These are phyloP conservation scores for Anthophora plumipes DNA, from an alignment of 2,888 invertebrate species.

Conservation along the genomic window DNA sequence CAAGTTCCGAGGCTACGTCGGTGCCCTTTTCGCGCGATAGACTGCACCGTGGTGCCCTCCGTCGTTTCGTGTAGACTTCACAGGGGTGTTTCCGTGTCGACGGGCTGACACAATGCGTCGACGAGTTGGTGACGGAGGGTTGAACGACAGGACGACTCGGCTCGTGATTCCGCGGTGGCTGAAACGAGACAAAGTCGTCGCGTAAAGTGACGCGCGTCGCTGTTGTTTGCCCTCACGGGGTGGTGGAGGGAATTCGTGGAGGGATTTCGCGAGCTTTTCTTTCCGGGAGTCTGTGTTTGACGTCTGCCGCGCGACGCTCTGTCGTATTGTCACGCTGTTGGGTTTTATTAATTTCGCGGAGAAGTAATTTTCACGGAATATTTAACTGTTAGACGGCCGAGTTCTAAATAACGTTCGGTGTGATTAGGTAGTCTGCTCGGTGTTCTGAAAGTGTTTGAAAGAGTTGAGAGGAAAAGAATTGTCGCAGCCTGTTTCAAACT, in stretches of 20 bases:
- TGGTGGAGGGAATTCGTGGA: no score
- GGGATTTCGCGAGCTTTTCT: background rate
- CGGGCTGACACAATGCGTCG: conserved; percentile 53
- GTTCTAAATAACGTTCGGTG: no score
- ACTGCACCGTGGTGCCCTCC: conserved; percentile 71
- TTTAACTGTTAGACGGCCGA: no score
- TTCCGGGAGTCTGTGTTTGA: no score
- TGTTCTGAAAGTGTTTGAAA: no score
- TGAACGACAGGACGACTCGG: conserved; percentile 39
- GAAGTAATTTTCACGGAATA: no score
- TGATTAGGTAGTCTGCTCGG: no score
- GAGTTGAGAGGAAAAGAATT: no score
- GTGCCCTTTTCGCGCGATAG: conserved; percentile 20
- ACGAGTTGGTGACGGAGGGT: conserved; percentile 29
- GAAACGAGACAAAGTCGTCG: conserved; percentile 48
- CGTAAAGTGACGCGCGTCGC: conserved; percentile 36
- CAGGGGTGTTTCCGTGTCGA: conserved; percentile 38
- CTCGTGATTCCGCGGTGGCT: conserved; percentile 40
- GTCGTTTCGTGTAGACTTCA: conserved; percentile 10
- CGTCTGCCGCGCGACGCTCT: no score
- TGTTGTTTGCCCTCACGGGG: background rate
- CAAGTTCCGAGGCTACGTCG: conserved; percentile 14
- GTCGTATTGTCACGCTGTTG: background rate
- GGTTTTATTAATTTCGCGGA: no score
- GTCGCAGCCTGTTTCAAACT: no score